Evolutionary conservation across 2,113 vertebrate species (phyloP).

Genomic region (Petrocephalus microphthalmus): DNA sequence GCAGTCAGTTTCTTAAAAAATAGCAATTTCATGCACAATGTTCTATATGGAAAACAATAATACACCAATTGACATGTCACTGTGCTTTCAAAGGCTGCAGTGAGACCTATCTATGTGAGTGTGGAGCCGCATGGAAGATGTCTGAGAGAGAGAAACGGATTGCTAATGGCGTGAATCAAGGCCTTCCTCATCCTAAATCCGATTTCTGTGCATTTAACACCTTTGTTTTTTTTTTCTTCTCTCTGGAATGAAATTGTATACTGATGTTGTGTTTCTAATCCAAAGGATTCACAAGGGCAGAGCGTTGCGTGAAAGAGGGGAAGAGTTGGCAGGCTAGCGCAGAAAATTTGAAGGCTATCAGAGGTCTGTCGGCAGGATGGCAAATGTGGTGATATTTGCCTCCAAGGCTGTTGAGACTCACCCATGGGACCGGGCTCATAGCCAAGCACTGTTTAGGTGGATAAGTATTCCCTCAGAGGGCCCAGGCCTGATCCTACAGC

Average conservation of each 20-base stretch:
- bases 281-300: neutral
- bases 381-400: neutral
- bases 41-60: neutral
- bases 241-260: neutral
- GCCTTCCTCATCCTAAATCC: neutral
- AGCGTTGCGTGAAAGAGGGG: neutral
- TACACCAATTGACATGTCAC: neutral
- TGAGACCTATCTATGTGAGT: neutral
- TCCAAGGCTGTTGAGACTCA: neutral
- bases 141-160: neutral
- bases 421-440: neutral
- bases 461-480: neutral
- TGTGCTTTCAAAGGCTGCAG: neutral
- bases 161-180: neutral
- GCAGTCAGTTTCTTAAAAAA: neutral
- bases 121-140: neutral
- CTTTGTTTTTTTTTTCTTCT: neutral
- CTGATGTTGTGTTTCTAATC: neutral
- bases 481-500: neutral
- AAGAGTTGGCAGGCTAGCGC: neutral
- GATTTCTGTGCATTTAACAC: neutral
- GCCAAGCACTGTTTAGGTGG: neutral
- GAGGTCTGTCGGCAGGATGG: neutral
- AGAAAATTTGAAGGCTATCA: neutral
- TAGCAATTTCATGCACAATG: neutral